These are phyloP conservation scores for Neopipo cinnamomea DNA, from an alignment of 2,113 vertebrate genomes.

Conservation along the genomic window DNA sequence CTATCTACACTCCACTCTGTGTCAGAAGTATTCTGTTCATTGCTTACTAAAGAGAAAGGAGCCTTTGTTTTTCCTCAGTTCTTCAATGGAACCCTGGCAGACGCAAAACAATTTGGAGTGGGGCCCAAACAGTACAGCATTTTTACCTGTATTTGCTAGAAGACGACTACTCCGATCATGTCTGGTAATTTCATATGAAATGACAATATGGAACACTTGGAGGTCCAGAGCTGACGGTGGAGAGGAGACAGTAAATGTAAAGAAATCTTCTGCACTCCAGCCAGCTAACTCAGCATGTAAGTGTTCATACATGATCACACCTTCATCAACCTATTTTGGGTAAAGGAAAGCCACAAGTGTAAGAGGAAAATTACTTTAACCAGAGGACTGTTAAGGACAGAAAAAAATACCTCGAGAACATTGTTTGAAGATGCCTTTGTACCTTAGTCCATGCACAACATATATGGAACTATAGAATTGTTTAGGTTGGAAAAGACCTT, in stretches of 20 bases:
- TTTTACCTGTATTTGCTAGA: slow-evolving; percentile 86
- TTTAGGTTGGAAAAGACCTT: background rate
- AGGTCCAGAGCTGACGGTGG: slow-evolving; percentile 78
- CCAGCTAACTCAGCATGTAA: slow-evolving; percentile 59
- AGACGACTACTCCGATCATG: slow-evolving; percentile 75
- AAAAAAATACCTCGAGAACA: background rate
- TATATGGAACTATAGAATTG: background rate
- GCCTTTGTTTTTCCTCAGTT: background rate
- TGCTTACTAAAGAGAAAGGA: background rate
- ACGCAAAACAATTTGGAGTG: background rate
- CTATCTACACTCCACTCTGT: background rate
- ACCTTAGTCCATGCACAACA: background rate
- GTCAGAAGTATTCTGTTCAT: background rate
- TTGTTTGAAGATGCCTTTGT: background rate
- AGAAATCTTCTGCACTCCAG: slow-evolving; percentile 83
- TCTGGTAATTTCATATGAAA: slow-evolving; percentile 84
- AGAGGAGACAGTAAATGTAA: slow-evolving; percentile 80
- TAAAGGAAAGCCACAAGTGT: background rate
- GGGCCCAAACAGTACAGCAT: background rate
- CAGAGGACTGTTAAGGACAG: background rate
- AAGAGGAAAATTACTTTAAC: background rate
- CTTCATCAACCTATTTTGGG: slow-evolving; percentile 78
- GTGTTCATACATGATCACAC: slow-evolving; percentile 81
- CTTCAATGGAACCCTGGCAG: background rate
- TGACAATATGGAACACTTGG: slow-evolving; percentile 79